These are phyloP conservation scores for Volucella zonaria DNA, from an alignment of 2,888 invertebrate species.

Conservation along the genomic window DNA sequence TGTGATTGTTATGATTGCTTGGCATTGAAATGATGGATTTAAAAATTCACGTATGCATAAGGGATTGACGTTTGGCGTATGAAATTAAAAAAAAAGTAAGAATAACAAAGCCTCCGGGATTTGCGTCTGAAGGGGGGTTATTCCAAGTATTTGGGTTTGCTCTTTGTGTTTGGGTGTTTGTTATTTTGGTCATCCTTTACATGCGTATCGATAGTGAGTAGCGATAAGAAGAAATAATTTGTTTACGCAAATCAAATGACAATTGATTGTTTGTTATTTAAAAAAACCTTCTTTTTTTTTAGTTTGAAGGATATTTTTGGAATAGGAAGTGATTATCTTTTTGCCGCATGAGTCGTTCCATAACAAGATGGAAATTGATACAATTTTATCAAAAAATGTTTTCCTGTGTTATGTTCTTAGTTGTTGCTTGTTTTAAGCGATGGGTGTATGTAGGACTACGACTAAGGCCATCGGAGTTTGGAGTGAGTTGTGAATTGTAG, in stretches of 20 bases:
- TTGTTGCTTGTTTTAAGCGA: no score
- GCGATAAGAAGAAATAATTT: constrained; percentile 68
- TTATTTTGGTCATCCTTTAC: constrained; percentile 37
- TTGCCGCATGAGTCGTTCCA: constrained; percentile 53
- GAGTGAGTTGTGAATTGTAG: no score
- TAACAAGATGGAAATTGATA: constrained; percentile 38
- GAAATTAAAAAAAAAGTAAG: constrained; percentile 22
- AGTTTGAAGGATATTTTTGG: constrained; percentile 1
- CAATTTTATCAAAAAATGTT: neutral
- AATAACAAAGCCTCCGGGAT: constrained; percentile 26
- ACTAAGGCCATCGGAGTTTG: no score
- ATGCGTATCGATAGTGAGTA: constrained; percentile 44
- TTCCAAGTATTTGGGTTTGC: constrained; percentile 9
- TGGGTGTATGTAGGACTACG: no score
- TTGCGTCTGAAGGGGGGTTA: constrained; percentile 63
- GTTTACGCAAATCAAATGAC: constrained; percentile 60
- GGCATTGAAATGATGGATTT: constrained; percentile 66
- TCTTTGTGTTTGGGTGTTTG: constrained; percentile 23
- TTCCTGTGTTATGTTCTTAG: no score
- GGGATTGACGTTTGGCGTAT: constrained; percentile 43
- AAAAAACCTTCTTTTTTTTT: constrained; percentile 15
- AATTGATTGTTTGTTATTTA: constrained; percentile 60
- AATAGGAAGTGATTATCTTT: constrained; percentile 60
- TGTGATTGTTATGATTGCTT: constrained; percentile 70
- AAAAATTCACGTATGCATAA: constrained; percentile 61